These are phyloP conservation scores for Sycobia sp. DNA, from an alignment of 1,140 invertebrate genomes.

Conservation along the genomic window DNA sequence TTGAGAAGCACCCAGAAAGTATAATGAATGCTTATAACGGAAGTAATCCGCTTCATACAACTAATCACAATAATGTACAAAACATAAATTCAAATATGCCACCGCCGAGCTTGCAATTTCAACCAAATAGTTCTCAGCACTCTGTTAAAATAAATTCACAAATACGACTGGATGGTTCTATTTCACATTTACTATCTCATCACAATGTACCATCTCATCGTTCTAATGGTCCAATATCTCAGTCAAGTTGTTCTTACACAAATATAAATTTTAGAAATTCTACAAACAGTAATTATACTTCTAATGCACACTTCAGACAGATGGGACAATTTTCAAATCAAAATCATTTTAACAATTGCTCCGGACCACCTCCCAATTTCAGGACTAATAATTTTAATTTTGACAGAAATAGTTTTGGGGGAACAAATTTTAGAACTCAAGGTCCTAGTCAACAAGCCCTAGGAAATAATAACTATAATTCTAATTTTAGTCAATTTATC, in stretches of 20 bases:
- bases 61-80: conserved; percentile 54
- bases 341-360: conserved; percentile 45
- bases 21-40: conserved; percentile 37
- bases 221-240: conserved; percentile 26
- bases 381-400: conserved; percentile 43
- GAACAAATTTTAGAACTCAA: conserved; percentile 48
- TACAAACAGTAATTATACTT: conserved; percentile 44
- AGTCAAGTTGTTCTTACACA: conserved; percentile 46
- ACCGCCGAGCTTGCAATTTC: conserved; percentile 41
- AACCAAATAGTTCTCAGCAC: conserved; percentile 33
- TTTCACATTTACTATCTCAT: conserved; percentile 47
- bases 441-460: conserved; percentile 37
- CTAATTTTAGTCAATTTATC: conserved; percentile 43
- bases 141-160: conserved; percentile 21
- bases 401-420: conserved; percentile 50
- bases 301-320: conserved; percentile 52
- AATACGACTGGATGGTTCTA: conserved; percentile 42
- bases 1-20: conserved; percentile 48
- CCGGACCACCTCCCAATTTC: conserved; percentile 52
- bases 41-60: conserved; percentile 35
- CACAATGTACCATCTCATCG: conserved; percentile 21
- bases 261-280: conserved; percentile 48
- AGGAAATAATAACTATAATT: conserved; percentile 41
- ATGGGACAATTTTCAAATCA: conserved; percentile 50
- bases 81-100: conserved; percentile 52